Evolutionary conservation across 1,140 invertebrate species (phyloP).

Genomic region (Papilio helenus): DNA sequence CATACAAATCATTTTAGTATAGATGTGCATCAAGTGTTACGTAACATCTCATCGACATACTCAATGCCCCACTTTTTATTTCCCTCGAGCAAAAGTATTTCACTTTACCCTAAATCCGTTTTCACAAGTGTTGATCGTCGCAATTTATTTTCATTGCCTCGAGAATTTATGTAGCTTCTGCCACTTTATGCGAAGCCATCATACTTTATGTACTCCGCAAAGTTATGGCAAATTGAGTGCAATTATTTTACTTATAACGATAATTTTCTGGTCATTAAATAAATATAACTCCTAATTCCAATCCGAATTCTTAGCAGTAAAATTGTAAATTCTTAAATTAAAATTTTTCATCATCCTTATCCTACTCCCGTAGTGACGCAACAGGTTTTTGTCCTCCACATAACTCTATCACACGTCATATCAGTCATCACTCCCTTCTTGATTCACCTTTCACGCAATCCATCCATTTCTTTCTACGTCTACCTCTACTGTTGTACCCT

Average conservation of each 20-base stretch:
- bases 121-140: slow-evolving; percentile 11
- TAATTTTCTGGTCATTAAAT: neutral
- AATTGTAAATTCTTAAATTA: too few species aligned
- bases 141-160: slow-evolving; percentile 21
- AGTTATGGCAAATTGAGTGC: neutral
- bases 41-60: neutral
- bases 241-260: neutral
- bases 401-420: too few species aligned
- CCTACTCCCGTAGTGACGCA: too few species aligned
- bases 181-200: neutral
- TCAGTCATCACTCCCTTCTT: too few species aligned
- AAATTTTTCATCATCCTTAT: too few species aligned
- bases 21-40: neutral
- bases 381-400: too few species aligned
- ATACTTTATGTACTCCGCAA: slow-evolving; percentile 7
- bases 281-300: too few species aligned
- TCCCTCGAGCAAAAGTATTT: neutral
- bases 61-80: neutral
- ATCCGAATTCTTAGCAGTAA: too few species aligned
- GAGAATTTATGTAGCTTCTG: slow-evolving; percentile 13
- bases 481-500: too few species aligned
- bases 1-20: too few species aligned
- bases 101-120: slow-evolving; percentile 17
- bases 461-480: too few species aligned
- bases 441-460: too few species aligned